These are phyloP conservation scores for Acronicta alni DNA, from an alignment of 2,888 invertebrate genomes.

Conservation along the genomic window DNA sequence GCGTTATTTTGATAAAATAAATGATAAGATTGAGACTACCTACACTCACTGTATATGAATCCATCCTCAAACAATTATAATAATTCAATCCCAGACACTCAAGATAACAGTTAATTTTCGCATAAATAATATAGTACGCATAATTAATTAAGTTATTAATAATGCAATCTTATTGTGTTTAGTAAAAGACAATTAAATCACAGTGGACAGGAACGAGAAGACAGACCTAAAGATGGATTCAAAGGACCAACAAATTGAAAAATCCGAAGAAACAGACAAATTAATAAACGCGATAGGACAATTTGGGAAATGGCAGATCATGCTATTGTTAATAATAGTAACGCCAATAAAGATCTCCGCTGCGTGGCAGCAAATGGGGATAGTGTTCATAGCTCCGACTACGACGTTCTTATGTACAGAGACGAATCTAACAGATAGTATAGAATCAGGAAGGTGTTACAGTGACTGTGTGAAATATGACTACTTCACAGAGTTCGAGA, in stretches of 20 bases:
- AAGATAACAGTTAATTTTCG: constrained; percentile 25
- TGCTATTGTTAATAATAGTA: constrained; percentile 89
- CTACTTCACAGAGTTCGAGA: constrained; percentile 90
- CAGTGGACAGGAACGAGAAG: constrained; percentile 11
- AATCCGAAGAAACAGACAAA: constrained; percentile 52
- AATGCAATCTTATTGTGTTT: constrained; percentile 5
- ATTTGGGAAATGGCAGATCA: constrained; percentile 91
- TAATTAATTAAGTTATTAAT: constrained; percentile 12
- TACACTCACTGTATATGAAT: constrained; percentile 11
- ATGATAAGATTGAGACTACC: constrained; percentile 11
- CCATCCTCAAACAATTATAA: constrained; percentile 11
- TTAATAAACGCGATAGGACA: constrained; percentile 64
- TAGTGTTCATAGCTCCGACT: constrained; percentile 92
- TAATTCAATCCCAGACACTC: constrained; percentile 15
- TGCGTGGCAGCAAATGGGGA: constrained; percentile 92
- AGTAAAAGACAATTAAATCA: constrained; percentile 7
- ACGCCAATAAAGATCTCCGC: constrained; percentile 91
- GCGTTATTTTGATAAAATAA: background rate
- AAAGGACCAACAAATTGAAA: constrained; percentile 15
- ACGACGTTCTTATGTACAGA: constrained; percentile 82
- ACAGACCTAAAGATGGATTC: constrained; percentile 15
- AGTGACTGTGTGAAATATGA: constrained; percentile 85
- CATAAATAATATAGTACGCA: constrained; percentile 8
- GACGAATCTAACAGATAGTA: constrained; percentile 61
- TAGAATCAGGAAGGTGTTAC: constrained; percentile 81